Conservation (phyloP, 2,797 vertebrate species). For the Bradypodion pumilum region DNA sequence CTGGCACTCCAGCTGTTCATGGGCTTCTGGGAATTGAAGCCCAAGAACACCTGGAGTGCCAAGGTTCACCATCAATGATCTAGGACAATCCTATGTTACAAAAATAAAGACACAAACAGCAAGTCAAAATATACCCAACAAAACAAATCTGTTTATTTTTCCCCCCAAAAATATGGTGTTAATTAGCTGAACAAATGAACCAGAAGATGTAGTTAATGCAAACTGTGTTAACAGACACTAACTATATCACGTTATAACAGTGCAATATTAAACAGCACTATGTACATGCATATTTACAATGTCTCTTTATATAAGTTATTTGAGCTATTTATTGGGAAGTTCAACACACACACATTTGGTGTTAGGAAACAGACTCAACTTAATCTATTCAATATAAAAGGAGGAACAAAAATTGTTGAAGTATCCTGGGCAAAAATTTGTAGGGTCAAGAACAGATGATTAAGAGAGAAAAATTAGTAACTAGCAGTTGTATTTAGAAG, state of each 20-base stretch:
- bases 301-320: slow-evolving; percentile 56
- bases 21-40: too few relatives aligned
- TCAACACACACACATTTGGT: slow-evolving; percentile 58
- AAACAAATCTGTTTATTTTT: slow-evolving; percentile 77
- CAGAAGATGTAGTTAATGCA: slow-evolving; percentile 68
- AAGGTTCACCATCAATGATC: neutral
- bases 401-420: neutral
- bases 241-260: slow-evolving; percentile 69
- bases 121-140: slow-evolving; percentile 56
- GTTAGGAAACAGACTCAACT: slow-evolving; percentile 62
- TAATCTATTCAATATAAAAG: slow-evolving; percentile 56
- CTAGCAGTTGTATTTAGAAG: slow-evolving; percentile 43
- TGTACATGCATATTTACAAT: slow-evolving; percentile 81
- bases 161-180: slow-evolving; percentile 73
- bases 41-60: too few relatives aligned
- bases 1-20: too few relatives aligned
- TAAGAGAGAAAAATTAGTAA: slow-evolving; percentile 53
- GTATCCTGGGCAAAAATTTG: slow-evolving; percentile 14
- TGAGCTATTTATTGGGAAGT: slow-evolving; percentile 54
- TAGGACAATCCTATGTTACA: neutral
- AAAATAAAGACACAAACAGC: slow-evolving; percentile 33
- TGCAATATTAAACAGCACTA: slow-evolving; percentile 76
- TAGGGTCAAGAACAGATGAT: slow-evolving; percentile 58
- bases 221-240: slow-evolving; percentile 71
- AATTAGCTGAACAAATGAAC: slow-evolving; percentile 69